Conservation (phyloP, 2,113 vertebrate genomes). For the Calyptomena viridis region DNA sequence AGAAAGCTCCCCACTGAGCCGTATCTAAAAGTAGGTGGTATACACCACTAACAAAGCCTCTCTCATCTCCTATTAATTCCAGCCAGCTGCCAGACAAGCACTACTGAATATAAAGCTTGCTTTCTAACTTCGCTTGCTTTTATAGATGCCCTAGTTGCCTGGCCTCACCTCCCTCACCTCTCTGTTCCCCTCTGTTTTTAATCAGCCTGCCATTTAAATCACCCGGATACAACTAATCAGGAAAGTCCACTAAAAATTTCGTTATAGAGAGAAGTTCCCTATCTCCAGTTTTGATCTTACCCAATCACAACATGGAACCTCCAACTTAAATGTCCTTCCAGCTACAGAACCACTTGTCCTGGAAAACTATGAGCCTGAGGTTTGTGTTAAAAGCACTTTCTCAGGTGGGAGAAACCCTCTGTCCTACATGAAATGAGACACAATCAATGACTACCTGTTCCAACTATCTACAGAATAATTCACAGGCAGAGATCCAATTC, state of each 20-base stretch:
- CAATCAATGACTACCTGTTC: background rate
- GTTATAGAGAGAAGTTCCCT: background rate
- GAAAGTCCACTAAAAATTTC: slow-evolving; percentile 4
- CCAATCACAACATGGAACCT: background rate
- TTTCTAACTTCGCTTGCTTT: background rate
- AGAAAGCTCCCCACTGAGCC: background rate
- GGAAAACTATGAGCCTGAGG: background rate
- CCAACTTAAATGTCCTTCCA: background rate
- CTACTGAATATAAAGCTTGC: background rate
- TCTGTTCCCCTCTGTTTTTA: background rate
- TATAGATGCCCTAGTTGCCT: background rate
- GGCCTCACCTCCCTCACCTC: background rate
- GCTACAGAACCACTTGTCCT: background rate
- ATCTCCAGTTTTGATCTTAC: background rate
- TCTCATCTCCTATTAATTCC: slow-evolving; percentile 27
- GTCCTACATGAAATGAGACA: background rate
- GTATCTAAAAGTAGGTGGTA: slow-evolving; percentile 49
- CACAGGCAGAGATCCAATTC: background rate
- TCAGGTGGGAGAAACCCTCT: background rate
- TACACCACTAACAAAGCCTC: slow-evolving; percentile 33
- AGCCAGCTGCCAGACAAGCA: background rate
- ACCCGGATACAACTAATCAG: slow-evolving; percentile 2
- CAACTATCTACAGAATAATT: background rate
- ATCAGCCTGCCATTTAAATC: slow-evolving; percentile 7
- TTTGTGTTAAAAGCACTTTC: slow-evolving; percentile 5